Percentiles rank a stretch among this genome's conserved stretches.
phyloP scores from a whole-genome alignment of 2,888 invertebrate genomes.

The Lepidochitona cinerea region DNA sequence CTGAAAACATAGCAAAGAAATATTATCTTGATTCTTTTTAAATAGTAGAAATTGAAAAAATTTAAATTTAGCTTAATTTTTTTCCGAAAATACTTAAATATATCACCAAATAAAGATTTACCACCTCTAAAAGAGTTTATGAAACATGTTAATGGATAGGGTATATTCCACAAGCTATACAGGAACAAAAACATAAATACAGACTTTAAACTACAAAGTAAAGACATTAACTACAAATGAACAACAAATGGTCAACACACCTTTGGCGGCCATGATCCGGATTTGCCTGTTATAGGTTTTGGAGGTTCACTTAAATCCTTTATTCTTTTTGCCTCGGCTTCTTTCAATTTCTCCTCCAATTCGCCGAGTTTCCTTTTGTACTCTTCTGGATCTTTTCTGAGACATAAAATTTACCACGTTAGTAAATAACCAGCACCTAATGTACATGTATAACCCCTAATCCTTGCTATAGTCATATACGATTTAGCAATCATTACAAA shows the following conservation, averaged over 20 bases:
- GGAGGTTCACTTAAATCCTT: not conserved
- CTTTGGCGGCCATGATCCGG: conserved; percentile 1
- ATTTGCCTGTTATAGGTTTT: not conserved
- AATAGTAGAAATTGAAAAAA: not conserved
- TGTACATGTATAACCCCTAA: too few species aligned
- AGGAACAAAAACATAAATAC: not conserved
- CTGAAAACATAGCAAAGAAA: too few species aligned
- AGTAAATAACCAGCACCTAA: too few species aligned
- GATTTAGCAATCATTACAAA: too few species aligned
- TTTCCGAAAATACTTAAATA: not conserved
- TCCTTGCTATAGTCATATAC: too few species aligned
- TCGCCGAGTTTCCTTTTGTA: conserved; percentile 25
- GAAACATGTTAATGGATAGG: not conserved
- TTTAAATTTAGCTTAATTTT: not conserved
- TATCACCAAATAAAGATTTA: too few species aligned
- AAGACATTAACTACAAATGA: not conserved
- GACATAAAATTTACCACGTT: too few species aligned
- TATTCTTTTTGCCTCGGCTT: conserved; percentile 18
- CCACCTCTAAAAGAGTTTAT: too few species aligned
- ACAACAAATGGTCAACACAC: not conserved
- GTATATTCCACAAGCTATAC: not conserved
- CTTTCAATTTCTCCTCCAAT: conserved; percentile 30
- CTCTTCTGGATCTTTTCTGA: not conserved
- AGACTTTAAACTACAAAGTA: not conserved
- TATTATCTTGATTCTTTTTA: too few species aligned